These are phyloP conservation scores for Chiroxiphia lanceolata DNA, from an alignment of 2,797 vertebrate genomes.

Conservation along the genomic window DNA sequence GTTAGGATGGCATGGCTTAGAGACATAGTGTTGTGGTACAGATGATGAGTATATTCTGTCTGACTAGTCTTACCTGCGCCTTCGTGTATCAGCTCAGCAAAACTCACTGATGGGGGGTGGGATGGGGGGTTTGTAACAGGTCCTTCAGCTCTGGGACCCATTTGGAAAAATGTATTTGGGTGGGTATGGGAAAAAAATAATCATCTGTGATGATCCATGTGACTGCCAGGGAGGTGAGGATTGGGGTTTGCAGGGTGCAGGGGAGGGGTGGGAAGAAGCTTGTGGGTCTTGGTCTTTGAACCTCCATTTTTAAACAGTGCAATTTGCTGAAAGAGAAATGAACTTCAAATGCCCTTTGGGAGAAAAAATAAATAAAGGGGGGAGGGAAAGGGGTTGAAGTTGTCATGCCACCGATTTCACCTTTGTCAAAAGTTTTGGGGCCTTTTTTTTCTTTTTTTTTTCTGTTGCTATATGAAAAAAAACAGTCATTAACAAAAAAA, in stretches of 20 bases:
- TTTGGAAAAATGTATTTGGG: conserved; percentile 21
- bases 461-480: conserved; percentile 49
- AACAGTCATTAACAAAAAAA: conserved; percentile 50
- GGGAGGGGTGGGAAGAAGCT: conserved; percentile 14
- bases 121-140: background rate
- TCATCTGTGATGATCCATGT: background rate
- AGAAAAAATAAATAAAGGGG: background rate
- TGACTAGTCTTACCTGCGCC: conserved; percentile 6
- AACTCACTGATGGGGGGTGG: background rate
- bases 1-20: conserved; percentile 25
- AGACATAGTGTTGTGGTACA: background rate
- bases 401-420: conserved; percentile 59
- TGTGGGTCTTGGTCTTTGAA: conserved; percentile 50
- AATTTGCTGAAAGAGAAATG: conserved; percentile 65
- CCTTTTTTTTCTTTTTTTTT: conserved; percentile 54
- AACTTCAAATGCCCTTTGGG: conserved; percentile 29
- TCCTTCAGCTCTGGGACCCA: background rate
- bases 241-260: background rate
- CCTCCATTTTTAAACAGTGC: conserved; percentile 59
- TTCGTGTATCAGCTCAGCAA: background rate
- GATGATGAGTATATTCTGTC: background rate
- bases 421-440: conserved; percentile 70
- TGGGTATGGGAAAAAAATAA: background rate
- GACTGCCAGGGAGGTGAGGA: background rate
- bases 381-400: conserved; percentile 39